Evolutionary conservation across 2,888 invertebrate genomes (phyloP).

Genomic region (Alcis repandata): DNA sequence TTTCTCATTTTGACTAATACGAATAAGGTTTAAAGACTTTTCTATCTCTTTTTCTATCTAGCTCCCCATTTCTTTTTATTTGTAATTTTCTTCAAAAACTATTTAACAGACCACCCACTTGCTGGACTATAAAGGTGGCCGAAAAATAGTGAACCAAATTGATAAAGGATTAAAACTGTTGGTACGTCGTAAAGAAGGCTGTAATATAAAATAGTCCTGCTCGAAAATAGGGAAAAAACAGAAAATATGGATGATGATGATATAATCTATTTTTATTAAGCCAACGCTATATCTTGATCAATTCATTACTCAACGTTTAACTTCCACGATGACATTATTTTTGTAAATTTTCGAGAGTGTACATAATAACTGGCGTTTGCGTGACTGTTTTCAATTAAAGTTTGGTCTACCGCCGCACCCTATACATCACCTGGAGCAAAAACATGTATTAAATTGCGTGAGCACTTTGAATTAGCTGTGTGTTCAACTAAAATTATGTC

Average conservation of each 20-base stretch:
- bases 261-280: background rate
- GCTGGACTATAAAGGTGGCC: too few relatives aligned
- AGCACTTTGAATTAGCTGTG: conserved; percentile 33
- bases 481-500: conserved; percentile 19
- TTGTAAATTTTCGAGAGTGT: conserved; percentile 26
- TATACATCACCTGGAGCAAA: conserved; percentile 47
- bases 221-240: too few relatives aligned
- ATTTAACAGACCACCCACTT: too few relatives aligned
- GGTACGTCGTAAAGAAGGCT: too few relatives aligned
- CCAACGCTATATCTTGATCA: background rate
- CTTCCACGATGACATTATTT: conserved; percentile 13
- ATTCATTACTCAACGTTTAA: conserved; percentile 2
- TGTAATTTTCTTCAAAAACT: too few relatives aligned
- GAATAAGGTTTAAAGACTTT: too few relatives aligned
- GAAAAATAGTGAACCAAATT: too few relatives aligned
- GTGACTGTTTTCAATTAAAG: conserved; percentile 66
- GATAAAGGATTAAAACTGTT: too few relatives aligned
- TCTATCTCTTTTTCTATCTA: background rate
- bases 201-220: too few relatives aligned
- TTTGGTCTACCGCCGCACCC: conserved; percentile 53
- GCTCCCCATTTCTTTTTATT: too few relatives aligned
- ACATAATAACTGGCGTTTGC: conserved; percentile 44
- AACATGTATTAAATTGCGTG: conserved; percentile 47
- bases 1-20: background rate
- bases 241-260: background rate